Percentiles rank a stretch among this genome's conserved stretches.
Conservation (phyloP, 2,888 invertebrate genomes). For the Pocota personata region DNA sequence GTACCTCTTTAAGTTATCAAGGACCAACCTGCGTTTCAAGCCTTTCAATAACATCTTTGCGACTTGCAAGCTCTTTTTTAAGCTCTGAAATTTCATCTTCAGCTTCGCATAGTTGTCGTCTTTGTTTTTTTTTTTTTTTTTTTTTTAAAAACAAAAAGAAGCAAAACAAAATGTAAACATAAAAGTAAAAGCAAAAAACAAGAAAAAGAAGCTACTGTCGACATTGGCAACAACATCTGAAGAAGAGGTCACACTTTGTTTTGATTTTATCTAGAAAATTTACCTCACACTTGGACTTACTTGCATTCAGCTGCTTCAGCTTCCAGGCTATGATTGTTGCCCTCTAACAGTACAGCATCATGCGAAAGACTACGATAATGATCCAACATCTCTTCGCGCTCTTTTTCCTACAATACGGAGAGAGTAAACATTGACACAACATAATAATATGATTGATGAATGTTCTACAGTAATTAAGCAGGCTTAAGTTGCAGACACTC, state of each 20-base stretch:
- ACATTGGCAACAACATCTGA: slow-evolving; percentile 68
- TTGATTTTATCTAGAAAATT: slow-evolving; percentile 1
- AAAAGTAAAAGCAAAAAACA: slow-evolving; percentile 80
- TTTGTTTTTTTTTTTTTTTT: slow-evolving; percentile 67
- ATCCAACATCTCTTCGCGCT: slow-evolving; percentile 91
- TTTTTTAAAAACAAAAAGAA: slow-evolving; percentile 61
- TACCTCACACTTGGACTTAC: slow-evolving; percentile 77
- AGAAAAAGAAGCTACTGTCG: slow-evolving; percentile 76
- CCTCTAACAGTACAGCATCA: slow-evolving; percentile 90
- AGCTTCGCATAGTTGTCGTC: slow-evolving; percentile 84
- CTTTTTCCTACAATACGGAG: slow-evolving; percentile 86
- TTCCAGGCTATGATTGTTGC: slow-evolving; percentile 91
- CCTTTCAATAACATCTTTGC: slow-evolving; percentile 84
- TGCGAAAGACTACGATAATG: slow-evolving; percentile 90
- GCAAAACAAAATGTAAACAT: slow-evolving; percentile 56
- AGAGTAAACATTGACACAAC: slow-evolving; percentile 29
- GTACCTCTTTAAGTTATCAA: neutral
- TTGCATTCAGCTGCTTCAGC: slow-evolving; percentile 89
- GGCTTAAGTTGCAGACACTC: neutral
- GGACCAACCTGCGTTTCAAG: slow-evolving; percentile 85
- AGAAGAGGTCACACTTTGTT: slow-evolving; percentile 35
- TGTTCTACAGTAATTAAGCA: slow-evolving; percentile 39
- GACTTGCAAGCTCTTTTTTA: slow-evolving; percentile 86
- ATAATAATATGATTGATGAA: slow-evolving; percentile 49
- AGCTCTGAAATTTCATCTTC: slow-evolving; percentile 86